Conservation (phyloP, 2,797 vertebrate species). For the Micropoecilia bifurca region DNA sequence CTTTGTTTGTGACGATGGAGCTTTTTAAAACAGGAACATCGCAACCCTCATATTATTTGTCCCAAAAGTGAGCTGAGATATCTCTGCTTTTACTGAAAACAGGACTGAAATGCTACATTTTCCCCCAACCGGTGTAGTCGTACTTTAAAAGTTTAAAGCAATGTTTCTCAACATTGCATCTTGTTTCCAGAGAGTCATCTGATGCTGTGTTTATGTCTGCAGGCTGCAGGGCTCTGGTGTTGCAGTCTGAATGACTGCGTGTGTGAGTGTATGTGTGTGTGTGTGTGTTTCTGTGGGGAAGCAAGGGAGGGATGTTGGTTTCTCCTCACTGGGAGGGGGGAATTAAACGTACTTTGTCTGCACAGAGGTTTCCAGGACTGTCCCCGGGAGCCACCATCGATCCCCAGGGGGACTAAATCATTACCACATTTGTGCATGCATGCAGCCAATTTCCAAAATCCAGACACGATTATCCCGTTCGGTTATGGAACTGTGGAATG, state of each 20-base stretch:
- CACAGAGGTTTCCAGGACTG: constrained; percentile 57
- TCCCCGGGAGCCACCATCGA: constrained; percentile 54
- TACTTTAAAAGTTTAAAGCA: constrained; percentile 36
- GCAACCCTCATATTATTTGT: constrained; percentile 20
- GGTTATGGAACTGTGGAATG: constrained; percentile 51
- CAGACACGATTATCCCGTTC: constrained; percentile 39
- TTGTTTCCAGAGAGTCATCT: constrained; percentile 64
- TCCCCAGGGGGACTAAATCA: constrained; percentile 40
- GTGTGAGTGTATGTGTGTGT: constrained; percentile 17
- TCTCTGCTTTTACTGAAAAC: constrained; percentile 18
- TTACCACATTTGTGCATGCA: constrained; percentile 69
- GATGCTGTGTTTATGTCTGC: constrained; percentile 50
- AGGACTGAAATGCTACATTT: constrained; percentile 14
- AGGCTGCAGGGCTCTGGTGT: constrained; percentile 42
- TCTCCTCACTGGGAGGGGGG: constrained; percentile 1
- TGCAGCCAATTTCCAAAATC: constrained; percentile 46
- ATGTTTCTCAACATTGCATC: constrained; percentile 47
- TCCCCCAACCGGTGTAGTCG: constrained; percentile 25
- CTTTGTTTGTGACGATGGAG: constrained; percentile 57
- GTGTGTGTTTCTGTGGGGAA: constrained; percentile 17
- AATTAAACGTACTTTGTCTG: constrained; percentile 63
- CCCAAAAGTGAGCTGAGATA: constrained; percentile 32
- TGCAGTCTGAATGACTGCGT: constrained; percentile 50
- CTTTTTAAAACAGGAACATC: constrained; percentile 48
- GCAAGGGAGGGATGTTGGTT: background rate